Evolutionary conservation across 2,113 vertebrate genomes (phyloP).

Genomic region (Bambusicola thoracicus): DNA sequence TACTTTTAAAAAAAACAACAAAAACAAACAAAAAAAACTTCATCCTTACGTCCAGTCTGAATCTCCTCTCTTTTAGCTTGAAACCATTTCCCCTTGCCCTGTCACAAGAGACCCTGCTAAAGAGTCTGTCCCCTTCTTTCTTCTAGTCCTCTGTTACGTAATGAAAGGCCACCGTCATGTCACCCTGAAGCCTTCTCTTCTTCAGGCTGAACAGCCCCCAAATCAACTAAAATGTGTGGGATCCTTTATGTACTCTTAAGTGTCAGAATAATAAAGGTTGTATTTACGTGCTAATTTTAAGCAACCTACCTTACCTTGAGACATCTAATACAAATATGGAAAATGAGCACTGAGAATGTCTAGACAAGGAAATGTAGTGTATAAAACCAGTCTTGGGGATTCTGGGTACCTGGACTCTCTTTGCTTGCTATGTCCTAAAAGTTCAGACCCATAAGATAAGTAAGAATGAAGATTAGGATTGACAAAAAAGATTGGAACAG

Average conservation of each 20-base stretch:
- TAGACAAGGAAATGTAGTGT: not conserved
- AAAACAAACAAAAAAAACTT: too few species aligned
- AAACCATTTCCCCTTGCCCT: too few species aligned
- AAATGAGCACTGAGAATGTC: not conserved
- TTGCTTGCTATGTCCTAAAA: not conserved
- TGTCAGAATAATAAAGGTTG: not conserved
- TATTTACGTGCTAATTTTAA: not conserved
- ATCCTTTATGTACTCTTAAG: not conserved
- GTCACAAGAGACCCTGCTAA: too few species aligned
- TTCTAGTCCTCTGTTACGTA: too few species aligned
- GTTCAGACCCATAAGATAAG: not conserved
- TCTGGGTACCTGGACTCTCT: not conserved
- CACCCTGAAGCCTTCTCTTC: too few species aligned
- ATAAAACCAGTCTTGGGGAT: not conserved
- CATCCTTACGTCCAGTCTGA: too few species aligned
- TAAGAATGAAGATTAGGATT: not conserved
- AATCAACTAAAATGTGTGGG: not conserved
- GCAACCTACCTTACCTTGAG: not conserved
- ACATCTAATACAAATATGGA: not conserved
- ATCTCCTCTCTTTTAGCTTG: too few species aligned
- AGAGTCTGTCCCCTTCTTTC: too few species aligned
- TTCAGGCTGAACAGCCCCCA: too few species aligned
- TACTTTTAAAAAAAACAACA: not conserved
- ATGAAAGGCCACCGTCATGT: too few species aligned
- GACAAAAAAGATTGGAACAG: not conserved